Evolutionary conservation across 2,888 invertebrate species (phyloP), one percentile per base, ranked within the genome.

Genomic region (Mesorhabditis spiculigera): DNA sequence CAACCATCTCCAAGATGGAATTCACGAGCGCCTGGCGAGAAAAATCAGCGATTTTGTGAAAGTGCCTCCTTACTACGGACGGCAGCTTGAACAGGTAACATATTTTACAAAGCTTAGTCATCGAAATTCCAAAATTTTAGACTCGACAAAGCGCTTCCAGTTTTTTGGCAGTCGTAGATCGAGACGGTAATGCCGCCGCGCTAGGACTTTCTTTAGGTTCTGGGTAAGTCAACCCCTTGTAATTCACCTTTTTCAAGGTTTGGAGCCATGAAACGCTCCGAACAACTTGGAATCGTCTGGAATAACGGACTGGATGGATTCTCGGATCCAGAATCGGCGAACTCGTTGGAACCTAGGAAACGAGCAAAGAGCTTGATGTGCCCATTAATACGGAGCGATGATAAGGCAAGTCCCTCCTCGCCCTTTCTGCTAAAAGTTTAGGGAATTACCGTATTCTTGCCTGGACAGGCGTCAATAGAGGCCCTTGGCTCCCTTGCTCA

Each of bases 181-280:
- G n/a, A n/a, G 58, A 50, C 58, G 58, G 58, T 10, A 50, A 50
- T n/a, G 58, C 58, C 10, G 58, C n/a, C 10, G 58, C 58, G n/a
- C 58, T 50, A 10, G 8, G 10, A n/a, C 8, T 50, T 10, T 50
- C 58, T 10, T n/a, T 50, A 50, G 58, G 58, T 10, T 50, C 58
- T 13, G n/a, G n/a, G 58, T 50, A 13, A 50, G 58, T 28, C 28
- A 28, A 28, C 28, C 28, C 28, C 28, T 28, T 28, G 28, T 28
- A 28, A 50, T 50, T 50, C 58, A 50, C 58, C n/a, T 50, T 50
- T 50, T 50, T n/a, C 58, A 10, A 50, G 58, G n/a, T 50, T 50
- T n/a, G 58, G 58, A 10, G 58, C 58, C n/a, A 13, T 50, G 8
- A 10, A n/a, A 13, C 58, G 58, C 58, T 50, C 58, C 58, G 58